A percentile compares a stretch with the other conserved stretches of the same genome.
Evolutionary conservation across 2,113 vertebrate species (phyloP).

Genomic region (Tangachromis dhanisi): DNA sequence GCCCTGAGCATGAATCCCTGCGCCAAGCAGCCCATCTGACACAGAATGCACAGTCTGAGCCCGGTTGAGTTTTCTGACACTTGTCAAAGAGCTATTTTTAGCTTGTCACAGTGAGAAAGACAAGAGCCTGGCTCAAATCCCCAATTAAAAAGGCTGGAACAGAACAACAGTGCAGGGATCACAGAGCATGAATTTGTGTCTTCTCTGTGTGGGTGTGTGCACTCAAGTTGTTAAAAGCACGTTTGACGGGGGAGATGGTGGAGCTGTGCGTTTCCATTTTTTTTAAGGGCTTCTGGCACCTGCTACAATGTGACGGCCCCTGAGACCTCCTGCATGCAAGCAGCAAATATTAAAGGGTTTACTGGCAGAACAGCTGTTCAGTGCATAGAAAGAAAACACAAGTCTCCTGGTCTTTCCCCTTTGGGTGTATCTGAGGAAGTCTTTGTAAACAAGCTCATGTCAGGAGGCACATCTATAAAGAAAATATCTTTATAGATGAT

Average conservation of each 20-base stretch:
- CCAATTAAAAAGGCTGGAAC: constrained; percentile 67
- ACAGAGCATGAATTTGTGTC: background rate
- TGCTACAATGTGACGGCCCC: constrained; percentile 36
- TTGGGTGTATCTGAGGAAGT: background rate
- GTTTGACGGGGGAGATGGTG: background rate
- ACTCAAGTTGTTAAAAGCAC: background rate
- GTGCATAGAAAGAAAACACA: constrained; percentile 12
- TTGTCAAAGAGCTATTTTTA: constrained; percentile 60
- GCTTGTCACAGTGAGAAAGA: constrained; percentile 38
- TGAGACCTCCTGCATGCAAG: constrained; percentile 28
- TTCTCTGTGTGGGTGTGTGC: background rate
- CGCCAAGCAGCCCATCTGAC: background rate
- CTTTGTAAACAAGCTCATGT: background rate
- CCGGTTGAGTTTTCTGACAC: constrained; percentile 40
- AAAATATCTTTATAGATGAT: background rate
- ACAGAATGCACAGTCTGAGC: constrained; percentile 13
- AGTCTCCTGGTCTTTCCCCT: background rate
- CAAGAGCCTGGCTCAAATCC: constrained; percentile 57
- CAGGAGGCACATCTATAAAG: background rate
- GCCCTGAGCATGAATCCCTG: background rate
- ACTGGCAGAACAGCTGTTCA: constrained; percentile 59
- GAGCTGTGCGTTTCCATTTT: background rate
- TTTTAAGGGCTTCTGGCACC: constrained; percentile 49
- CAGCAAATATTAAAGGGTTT: constrained; percentile 52
- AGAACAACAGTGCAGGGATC: constrained; percentile 42